A percentile compares a stretch with the other conserved stretches of the same genome.
phyloP scores from a whole-genome alignment of 2,888 invertebrate species.

The Xanthorhoe designata region DNA sequence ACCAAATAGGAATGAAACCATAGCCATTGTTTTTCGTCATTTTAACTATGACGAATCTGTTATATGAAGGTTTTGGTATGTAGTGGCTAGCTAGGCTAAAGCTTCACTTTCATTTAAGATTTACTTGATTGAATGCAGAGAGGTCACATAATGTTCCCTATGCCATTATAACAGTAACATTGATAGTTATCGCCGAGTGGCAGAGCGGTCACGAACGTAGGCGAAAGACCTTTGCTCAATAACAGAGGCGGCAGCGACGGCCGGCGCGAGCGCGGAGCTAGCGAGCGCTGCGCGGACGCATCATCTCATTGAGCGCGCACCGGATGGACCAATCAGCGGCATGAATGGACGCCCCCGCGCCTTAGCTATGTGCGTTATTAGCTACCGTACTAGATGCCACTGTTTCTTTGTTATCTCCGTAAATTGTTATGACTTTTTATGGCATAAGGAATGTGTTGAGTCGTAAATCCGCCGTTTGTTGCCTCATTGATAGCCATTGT shows the following conservation, averaged over 20 bases:
- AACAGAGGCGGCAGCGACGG: constrained; percentile 68
- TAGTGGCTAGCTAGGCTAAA: background rate
- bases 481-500: constrained; percentile 72
- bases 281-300: constrained; percentile 69
- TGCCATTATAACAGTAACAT: constrained; percentile 21
- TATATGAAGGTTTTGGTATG: background rate
- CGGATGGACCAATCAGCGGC: constrained; percentile 85
- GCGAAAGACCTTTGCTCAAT: constrained; percentile 83
- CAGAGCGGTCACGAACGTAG: constrained; percentile 73
- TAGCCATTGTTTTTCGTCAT: constrained; percentile 17
- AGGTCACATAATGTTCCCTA: constrained; percentile 1
- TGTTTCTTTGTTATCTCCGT: constrained; percentile 79
- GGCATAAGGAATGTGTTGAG: constrained; percentile 70
- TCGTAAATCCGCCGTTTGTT: constrained; percentile 72
- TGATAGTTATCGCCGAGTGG: constrained; percentile 33
- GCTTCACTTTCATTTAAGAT: constrained; percentile 1
- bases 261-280: constrained; percentile 31
- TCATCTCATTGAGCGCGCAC: constrained; percentile 84
- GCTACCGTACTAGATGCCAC: constrained; percentile 76
- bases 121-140: constrained; percentile 3
- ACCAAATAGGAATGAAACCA: constrained; percentile 21
- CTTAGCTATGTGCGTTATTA: constrained; percentile 71
- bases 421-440: constrained; percentile 81
- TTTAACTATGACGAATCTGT: too few relatives aligned
- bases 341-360: constrained; percentile 85